A percentile compares a stretch with the other conserved stretches of the same genome.
Conservation (phyloP, 2,888 invertebrate genomes). For the Polyploca ridens region DNA sequence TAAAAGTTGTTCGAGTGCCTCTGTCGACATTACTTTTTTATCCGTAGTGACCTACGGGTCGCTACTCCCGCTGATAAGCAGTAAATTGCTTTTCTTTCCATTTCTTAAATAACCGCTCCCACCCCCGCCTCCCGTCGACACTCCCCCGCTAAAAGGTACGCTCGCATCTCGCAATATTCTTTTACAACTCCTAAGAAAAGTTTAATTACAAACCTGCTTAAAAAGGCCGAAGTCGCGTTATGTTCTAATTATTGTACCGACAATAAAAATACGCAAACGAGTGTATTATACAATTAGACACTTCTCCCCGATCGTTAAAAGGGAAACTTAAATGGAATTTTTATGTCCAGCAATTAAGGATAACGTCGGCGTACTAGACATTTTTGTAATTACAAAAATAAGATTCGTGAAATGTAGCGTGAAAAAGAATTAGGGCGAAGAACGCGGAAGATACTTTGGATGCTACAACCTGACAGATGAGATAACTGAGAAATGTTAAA, state of each 20-base stretch:
- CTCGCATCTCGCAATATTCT: conserved; percentile 71
- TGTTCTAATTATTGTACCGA: conserved; percentile 83
- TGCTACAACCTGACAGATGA: conserved; percentile 67
- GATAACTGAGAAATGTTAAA: conserved; percentile 62
- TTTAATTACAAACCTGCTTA: conserved; percentile 78
- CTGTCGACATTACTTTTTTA: conserved; percentile 60
- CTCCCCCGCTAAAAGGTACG: conserved; percentile 52
- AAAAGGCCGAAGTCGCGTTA: conserved; percentile 77
- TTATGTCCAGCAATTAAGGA: conserved; percentile 85
- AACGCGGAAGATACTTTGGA: conserved; percentile 73
- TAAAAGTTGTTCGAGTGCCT: conserved; percentile 48
- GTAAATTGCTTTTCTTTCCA: conserved; percentile 81
- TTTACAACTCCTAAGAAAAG: conserved; percentile 71
- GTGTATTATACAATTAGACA: conserved; percentile 85
- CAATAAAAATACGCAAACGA: conserved; percentile 85
- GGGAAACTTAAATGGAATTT: conserved; percentile 86
- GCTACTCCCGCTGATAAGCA: conserved; percentile 74
- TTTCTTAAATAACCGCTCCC: conserved; percentile 73
- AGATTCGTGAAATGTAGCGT: conserved; percentile 85
- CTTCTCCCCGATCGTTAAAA: conserved; percentile 83
- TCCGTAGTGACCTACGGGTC: conserved; percentile 66
- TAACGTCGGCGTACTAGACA: conserved; percentile 83
- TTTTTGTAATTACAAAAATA: conserved; percentile 85
- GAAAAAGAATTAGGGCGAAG: conserved; percentile 82
- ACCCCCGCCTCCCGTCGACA: conserved; percentile 37